Evolutionary conservation across 2,113 vertebrate species (phyloP), one percentile per base, ranked within the genome.

Genomic region (Neogale vison): DNA sequence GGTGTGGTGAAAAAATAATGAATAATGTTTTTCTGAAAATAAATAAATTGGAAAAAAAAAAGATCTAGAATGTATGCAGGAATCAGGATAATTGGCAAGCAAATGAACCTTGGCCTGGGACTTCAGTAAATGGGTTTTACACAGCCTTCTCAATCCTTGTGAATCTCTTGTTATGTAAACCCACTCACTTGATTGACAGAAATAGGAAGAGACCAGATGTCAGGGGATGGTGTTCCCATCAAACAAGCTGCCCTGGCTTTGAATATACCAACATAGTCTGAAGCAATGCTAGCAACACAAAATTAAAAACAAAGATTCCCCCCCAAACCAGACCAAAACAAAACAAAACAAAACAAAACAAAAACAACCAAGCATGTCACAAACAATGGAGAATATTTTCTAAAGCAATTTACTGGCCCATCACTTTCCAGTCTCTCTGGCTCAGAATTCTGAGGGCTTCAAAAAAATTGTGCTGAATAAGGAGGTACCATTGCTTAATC

Each of bases 131-230:
- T 93, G 52, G 94, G 71, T 76, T 74, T 82, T 82, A 52, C 36
- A 79, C 52, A 88, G 91, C 86, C n/a, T 7, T 79, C 31, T 93
- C 83, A 47, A 18, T 45, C 81, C 36, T 2, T 86, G 72, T 59
- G 86, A 83, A 55, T 89, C 85, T 95, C 90, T 83, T 50, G 34
- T 96, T 96, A 94, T 55, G n/a, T 95, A 97, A 97, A 59, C 45
- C 42, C 14, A 83, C 15, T 92, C 85, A 42, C 42, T 26, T 94
- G 97, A 92, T 96, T 12, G 36, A 84, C 76, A 84, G 89, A 92
- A 95, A 77, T 2, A 36, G 57, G 39, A 47, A 21, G 7, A 65
- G 63, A 77, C 93, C 95, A 96, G 96, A 97, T 97, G 92, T 97
- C 92, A 96, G 67, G 63, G 82, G 42, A 34, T 39, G 47, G 55